These are phyloP conservation scores for Troides aeacus DNA, from an alignment of 2,888 invertebrate species.

Conservation along the genomic window DNA sequence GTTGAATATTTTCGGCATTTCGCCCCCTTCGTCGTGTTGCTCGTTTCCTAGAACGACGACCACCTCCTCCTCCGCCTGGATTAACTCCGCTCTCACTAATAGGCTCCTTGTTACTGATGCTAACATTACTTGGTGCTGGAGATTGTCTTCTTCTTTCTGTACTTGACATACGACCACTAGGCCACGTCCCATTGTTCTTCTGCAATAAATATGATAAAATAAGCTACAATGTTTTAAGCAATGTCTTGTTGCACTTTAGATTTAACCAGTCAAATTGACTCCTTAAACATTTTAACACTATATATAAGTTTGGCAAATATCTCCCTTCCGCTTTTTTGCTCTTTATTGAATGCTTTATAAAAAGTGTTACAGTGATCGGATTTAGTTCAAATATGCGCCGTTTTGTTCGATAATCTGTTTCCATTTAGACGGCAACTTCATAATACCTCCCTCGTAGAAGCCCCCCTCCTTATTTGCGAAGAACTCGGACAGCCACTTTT, in stretches of 20 bases:
- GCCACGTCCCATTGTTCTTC: conserved; percentile 58
- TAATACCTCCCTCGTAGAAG: too few relatives aligned
- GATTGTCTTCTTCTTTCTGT: conserved; percentile 60
- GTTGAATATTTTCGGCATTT: conserved; percentile 44
- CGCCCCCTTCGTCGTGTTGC: conserved; percentile 41
- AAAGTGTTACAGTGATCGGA: too few relatives aligned
- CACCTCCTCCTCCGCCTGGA: conserved; percentile 32
- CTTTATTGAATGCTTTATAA: too few relatives aligned
- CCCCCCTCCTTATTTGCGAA: too few relatives aligned
- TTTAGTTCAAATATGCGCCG: too few relatives aligned
- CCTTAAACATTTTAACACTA: too few relatives aligned
- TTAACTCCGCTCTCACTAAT: conserved; percentile 32
- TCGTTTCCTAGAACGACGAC: conserved; percentile 38
- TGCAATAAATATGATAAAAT: conserved; percentile 30
- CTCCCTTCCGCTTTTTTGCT: too few relatives aligned
- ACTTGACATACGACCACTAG: conserved; percentile 56
- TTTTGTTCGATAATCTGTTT: too few relatives aligned
- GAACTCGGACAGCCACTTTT: too few relatives aligned
- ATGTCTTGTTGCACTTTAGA: background rate
- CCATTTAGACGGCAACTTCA: too few relatives aligned
- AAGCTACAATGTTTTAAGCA: background rate
- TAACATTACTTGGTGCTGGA: conserved; percentile 41
- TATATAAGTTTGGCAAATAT: too few relatives aligned
- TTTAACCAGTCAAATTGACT: too few relatives aligned
- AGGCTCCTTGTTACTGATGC: conserved; percentile 20